These are phyloP conservation scores for Eutolmus rufibarbis DNA, from an alignment of 2,888 invertebrate species.

Conservation along the genomic window DNA sequence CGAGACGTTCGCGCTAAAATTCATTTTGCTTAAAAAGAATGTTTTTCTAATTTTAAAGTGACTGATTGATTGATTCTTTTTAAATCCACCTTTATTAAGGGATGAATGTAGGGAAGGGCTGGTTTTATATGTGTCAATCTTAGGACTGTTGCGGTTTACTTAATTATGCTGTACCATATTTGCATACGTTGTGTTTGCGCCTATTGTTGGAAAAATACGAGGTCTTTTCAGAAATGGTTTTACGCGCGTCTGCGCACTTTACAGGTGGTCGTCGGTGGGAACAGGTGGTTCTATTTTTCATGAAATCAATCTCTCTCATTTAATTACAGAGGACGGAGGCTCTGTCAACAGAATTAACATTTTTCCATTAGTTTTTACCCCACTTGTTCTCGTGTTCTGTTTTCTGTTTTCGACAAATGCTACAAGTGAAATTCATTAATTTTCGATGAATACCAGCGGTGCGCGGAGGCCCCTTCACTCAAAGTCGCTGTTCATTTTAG, in stretches of 20 bases:
- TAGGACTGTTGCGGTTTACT: neutral
- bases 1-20: no score
- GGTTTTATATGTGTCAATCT: neutral
- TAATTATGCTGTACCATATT: neutral
- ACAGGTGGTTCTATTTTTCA: neutral
- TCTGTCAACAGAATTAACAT: constrained; percentile 6
- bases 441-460: neutral
- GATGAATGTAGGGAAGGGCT: neutral
- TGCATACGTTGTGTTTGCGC: neutral
- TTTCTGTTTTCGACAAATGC: neutral
- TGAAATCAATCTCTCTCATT: neutral
- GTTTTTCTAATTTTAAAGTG: no score
- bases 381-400: neutral
- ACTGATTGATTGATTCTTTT: neutral
- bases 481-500: neutral
- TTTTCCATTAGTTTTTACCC: neutral
- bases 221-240: neutral
- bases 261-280: neutral
- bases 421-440: neutral
- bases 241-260: neutral
- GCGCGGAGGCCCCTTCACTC: neutral
- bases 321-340: neutral
- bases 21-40: no score
- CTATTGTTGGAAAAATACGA: neutral
- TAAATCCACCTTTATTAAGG: neutral